Conservation (phyloP, 2,113 vertebrate species). For the Vicugna pacos region DNA sequence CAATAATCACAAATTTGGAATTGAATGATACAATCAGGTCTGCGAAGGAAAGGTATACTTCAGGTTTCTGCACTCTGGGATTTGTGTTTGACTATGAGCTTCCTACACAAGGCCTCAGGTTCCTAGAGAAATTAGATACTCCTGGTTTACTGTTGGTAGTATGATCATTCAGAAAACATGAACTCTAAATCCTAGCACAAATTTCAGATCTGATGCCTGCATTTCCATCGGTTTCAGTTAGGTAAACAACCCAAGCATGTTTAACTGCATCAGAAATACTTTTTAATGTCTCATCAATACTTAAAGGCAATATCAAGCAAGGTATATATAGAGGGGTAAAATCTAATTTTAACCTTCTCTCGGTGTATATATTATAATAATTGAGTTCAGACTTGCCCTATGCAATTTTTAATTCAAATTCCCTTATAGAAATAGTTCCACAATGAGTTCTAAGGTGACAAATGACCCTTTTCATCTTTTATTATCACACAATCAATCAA, state of each 20-base stretch:
- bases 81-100: not conserved
- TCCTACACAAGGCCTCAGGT: rapidly evolving
- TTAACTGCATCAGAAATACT: not conserved
- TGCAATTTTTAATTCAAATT: not conserved
- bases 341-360: not conserved
- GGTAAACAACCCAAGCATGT: not conserved
- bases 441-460: not conserved
- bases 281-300: not conserved
- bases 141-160: not conserved
- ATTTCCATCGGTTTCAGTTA: not conserved
- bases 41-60: not conserved
- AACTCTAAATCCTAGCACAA: not conserved
- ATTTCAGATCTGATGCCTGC: not conserved
- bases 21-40: not conserved
- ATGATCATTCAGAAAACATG: not conserved
- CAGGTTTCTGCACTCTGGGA: not conserved
- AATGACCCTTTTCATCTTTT: not conserved
- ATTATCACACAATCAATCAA: not conserved
- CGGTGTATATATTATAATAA: not conserved
- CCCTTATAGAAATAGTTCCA: not conserved
- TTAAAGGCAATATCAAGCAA: not conserved
- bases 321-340: not conserved
- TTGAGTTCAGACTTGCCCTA: not conserved
- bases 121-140: not conserved
- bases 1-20: not conserved